phyloP scores from a whole-genome alignment of 2,113 vertebrate species.

The Notothenia rossii region DNA sequence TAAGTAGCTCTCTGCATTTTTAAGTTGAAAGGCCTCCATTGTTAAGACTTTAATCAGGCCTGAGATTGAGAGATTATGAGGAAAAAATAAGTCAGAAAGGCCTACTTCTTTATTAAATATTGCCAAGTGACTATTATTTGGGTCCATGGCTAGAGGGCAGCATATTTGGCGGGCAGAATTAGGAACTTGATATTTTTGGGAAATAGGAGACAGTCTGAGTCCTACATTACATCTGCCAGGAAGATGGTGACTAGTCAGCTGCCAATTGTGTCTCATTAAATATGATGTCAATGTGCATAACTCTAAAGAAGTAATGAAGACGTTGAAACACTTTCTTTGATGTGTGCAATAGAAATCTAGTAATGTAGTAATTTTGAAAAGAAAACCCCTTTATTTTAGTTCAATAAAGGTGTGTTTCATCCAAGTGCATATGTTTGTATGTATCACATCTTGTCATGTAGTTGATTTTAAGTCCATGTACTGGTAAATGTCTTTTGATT shows the following conservation, averaged over 20 bases:
- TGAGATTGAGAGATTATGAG: constrained; percentile 57
- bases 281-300: not conserved
- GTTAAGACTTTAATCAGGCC: constrained; percentile 53
- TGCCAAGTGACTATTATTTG: constrained; percentile 1
- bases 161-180: constrained; percentile 10
- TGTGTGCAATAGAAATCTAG: not conserved
- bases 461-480: not conserved
- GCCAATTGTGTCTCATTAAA: not conserved
- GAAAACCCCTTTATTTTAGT: not conserved
- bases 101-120: constrained; percentile 1
- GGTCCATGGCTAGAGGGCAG: not conserved
- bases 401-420: not conserved
- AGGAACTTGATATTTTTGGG: constrained; percentile 1
- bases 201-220: not conserved
- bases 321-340: not conserved
- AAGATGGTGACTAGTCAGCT: not conserved
- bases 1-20: constrained; percentile 59
- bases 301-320: not conserved
- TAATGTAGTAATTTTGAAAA: too few relatives aligned
- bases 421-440: not conserved
- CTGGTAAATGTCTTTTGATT: not conserved
- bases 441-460: not conserved
- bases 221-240: not conserved
- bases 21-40: constrained; percentile 71
- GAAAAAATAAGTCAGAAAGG: constrained; percentile 5